Evolutionary conservation across 2,888 invertebrate genomes (phyloP).

Genomic region (Lapara coniferarum): DNA sequence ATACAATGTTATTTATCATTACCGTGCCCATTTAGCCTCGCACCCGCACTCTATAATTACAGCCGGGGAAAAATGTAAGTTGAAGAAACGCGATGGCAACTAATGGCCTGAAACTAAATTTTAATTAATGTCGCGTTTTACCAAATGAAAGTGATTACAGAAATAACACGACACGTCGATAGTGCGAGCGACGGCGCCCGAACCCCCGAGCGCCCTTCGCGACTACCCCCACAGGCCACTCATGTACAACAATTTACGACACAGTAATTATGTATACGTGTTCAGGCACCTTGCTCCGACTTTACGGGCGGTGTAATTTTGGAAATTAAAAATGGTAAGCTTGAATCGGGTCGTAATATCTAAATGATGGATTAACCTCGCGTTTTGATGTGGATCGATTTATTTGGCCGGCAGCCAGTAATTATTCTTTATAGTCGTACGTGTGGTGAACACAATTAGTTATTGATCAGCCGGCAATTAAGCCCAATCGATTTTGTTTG

Average conservation of each 20-base stretch:
- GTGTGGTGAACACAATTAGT: constrained; percentile 83
- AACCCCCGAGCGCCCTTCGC: constrained; percentile 42
- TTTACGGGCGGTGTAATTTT: constrained; percentile 74
- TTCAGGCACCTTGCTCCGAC: constrained; percentile 67
- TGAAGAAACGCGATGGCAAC: constrained; percentile 81
- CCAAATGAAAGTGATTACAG: constrained; percentile 82
- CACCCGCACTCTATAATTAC: constrained; percentile 79
- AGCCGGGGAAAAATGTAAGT: constrained; percentile 73
- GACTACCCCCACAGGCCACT: constrained; percentile 55
- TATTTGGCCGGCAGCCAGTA: constrained; percentile 82
- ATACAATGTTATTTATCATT: constrained; percentile 82
- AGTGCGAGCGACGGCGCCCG: constrained; percentile 48
- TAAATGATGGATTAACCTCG: constrained; percentile 83
- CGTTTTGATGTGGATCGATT: constrained; percentile 82
- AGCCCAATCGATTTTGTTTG: constrained; percentile 82
- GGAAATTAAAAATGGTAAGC: constrained; percentile 83
- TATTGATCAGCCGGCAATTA: constrained; percentile 83
- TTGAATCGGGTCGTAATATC: constrained; percentile 80
- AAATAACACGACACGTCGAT: constrained; percentile 78
- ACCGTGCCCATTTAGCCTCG: constrained; percentile 77
- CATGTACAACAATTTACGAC: constrained; percentile 77
- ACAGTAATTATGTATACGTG: constrained; percentile 76
- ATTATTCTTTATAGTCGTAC: constrained; percentile 82
- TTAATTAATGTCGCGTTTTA: constrained; percentile 84
- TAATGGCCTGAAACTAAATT: constrained; percentile 84